A percentile compares a stretch with the other conserved stretches of the same genome.
phyloP scores from a whole-genome alignment of 2,797 vertebrate genomes.

The Borostomias antarcticus region DNA sequence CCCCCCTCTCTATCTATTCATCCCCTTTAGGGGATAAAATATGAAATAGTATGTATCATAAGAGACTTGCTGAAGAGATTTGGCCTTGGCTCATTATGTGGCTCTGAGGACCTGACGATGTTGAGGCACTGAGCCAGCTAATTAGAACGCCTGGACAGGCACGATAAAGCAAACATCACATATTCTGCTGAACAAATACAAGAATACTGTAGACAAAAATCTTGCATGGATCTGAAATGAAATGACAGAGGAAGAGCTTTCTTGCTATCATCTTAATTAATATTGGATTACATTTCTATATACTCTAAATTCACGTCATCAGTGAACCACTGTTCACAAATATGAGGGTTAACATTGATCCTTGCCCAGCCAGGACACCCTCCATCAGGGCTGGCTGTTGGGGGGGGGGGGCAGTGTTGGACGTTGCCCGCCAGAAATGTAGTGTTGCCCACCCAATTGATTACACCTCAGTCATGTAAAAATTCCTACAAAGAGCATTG shows the following conservation, averaged over 20 bases:
- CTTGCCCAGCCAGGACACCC: no score
- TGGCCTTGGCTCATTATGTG: constrained; percentile 4
- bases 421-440: background rate
- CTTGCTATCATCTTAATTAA: constrained; percentile 49
- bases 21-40: background rate
- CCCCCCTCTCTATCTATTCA: background rate
- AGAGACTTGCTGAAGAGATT: background rate
- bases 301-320: constrained; percentile 52
- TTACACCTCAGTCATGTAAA: background rate
- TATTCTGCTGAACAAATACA: constrained; percentile 14
- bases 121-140: constrained; percentile 27
- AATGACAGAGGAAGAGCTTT: constrained; percentile 43
- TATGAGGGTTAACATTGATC: no score
- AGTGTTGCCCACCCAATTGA: background rate
- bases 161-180: constrained; percentile 11
- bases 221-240: constrained; percentile 49
- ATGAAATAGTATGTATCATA: constrained; percentile 6
- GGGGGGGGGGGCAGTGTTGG: no score
- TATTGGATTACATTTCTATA: constrained; percentile 48
- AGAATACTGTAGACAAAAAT: constrained; percentile 37
- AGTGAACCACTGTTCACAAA: no score
- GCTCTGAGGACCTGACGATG: background rate
- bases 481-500: background rate
- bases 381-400: no score
- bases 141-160: constrained; percentile 13